A percentile compares a stretch with the other conserved stretches of the same genome.
Conservation (phyloP, 1,140 invertebrate genomes). For the Saccostrea glomerata region DNA sequence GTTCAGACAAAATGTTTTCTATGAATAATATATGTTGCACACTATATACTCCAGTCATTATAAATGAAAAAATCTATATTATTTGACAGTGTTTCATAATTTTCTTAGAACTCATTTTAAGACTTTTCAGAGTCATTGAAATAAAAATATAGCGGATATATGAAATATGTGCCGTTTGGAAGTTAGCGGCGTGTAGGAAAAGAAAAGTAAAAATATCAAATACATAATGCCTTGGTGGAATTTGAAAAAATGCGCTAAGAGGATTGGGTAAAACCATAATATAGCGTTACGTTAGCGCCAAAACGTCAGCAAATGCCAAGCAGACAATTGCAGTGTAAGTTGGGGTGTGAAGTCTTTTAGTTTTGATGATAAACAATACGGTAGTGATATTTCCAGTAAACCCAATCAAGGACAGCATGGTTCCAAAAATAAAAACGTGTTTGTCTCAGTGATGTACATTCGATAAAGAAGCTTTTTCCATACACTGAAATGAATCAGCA, state of each 20-base stretch:
- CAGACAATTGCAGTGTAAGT: background rate
- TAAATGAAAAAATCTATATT: background rate
- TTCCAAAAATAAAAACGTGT: background rate
- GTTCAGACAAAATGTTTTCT: background rate
- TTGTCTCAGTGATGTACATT: background rate
- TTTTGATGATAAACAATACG: background rate
- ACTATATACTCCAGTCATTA: background rate
- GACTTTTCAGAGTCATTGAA: background rate
- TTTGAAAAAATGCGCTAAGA: background rate
- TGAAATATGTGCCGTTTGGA: background rate
- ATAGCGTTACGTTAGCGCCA: background rate
- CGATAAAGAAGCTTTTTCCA: too few relatives aligned
- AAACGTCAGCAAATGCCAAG: background rate
- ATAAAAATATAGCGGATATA: background rate
- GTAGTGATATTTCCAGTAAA: background rate
- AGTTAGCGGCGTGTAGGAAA: background rate
- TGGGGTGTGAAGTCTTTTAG: background rate
- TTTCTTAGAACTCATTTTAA: background rate
- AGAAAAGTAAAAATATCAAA: background rate
- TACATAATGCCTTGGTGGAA: background rate
- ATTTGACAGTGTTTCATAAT: background rate
- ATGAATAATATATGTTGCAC: background rate
- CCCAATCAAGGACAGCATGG: background rate
- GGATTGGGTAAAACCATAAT: background rate
- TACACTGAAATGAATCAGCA: background rate